Percentiles rank a stretch among this genome's conserved stretches.
Conservation (phyloP, 2,113 vertebrate genomes). For the Trochalopteron elliotii region DNA sequence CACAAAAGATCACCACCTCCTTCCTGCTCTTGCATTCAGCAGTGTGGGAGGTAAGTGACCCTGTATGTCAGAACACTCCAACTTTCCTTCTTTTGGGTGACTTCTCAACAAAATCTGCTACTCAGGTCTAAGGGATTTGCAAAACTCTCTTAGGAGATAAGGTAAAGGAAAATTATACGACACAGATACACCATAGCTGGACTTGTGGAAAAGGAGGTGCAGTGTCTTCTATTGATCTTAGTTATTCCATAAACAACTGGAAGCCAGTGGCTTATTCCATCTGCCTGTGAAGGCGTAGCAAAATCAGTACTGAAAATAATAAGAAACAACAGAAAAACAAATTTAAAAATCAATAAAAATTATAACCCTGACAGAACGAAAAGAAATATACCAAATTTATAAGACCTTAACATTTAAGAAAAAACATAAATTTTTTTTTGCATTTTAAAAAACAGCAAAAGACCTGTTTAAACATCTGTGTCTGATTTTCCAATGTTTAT, state of each 20-base stretch:
- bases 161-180: background rate
- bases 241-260: background rate
- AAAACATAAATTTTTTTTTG: background rate
- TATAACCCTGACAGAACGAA: background rate
- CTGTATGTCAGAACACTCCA: background rate
- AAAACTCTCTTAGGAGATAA: background rate
- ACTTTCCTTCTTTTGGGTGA: background rate
- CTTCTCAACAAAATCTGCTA: background rate
- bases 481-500: conserved; percentile 36
- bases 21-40: background rate
- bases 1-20: background rate
- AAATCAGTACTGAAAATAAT: background rate
- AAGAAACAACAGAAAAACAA: background rate
- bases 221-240: background rate
- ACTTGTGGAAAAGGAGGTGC: background rate
- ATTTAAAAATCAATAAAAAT: background rate
- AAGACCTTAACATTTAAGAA: background rate
- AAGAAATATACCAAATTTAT: background rate
- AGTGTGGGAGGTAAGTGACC: background rate
- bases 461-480: conserved; percentile 12
- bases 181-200: background rate
- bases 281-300: background rate
- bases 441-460: background rate
- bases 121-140: background rate
- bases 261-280: background rate